These are phyloP conservation scores for Caenorhabditis panamensis DNA, from an alignment of 2,888 invertebrate species.

Conservation along the genomic window DNA sequence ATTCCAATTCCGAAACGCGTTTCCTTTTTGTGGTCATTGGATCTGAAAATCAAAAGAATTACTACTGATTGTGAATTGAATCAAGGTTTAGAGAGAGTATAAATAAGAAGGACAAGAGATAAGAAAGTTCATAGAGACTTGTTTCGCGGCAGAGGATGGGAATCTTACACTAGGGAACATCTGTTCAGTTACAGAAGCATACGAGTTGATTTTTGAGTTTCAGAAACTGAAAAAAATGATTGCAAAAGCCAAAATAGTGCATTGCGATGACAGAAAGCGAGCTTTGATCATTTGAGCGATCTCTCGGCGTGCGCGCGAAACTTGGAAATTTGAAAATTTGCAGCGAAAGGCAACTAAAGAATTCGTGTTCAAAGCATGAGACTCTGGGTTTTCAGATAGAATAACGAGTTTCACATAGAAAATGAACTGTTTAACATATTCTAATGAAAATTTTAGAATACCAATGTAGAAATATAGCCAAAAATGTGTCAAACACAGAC, in stretches of 20 bases:
- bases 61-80: neutral
- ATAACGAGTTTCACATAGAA: too few relatives aligned
- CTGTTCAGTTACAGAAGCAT: neutral
- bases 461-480: too few relatives aligned
- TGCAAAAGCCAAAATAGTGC: neutral
- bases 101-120: neutral
- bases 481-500: too few relatives aligned
- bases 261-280: neutral
- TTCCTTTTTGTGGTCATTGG: slow-evolving; percentile 70
- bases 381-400: too few relatives aligned
- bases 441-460: too few relatives aligned
- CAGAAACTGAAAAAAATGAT: neutral
- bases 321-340: slow-evolving; percentile 49
- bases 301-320: slow-evolving; percentile 44
- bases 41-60: neutral
- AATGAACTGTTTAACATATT: too few relatives aligned
- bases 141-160: too few relatives aligned
- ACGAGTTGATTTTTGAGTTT: neutral
- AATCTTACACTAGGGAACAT: too few relatives aligned
- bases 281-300: slow-evolving; percentile 37
- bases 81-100: neutral
- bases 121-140: neutral
- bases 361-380: too few relatives aligned
- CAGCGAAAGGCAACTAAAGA: neutral
- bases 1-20: slow-evolving; percentile 58